A percentile compares a stretch with the other conserved stretches of the same genome.
Conservation (phyloP, 2,888 invertebrate genomes). For the Brenthis ino region DNA sequence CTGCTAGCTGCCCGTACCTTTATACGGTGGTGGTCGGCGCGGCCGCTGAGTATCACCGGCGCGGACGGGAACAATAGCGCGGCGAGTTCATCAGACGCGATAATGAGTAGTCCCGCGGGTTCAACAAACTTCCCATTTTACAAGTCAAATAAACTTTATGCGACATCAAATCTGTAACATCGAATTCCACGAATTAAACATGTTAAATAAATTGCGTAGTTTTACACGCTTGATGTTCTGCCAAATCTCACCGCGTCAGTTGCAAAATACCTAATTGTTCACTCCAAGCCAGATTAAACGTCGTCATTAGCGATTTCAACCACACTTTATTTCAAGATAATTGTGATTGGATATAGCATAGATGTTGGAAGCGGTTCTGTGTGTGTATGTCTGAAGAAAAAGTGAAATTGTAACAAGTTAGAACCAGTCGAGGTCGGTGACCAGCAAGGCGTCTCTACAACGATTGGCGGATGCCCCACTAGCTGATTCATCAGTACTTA, state of each 20-base stretch:
- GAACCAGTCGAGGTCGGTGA: conserved; percentile 79
- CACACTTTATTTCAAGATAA: conserved; percentile 27
- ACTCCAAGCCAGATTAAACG: conserved; percentile 29
- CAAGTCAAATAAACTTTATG: conserved; percentile 65
- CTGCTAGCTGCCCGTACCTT: conserved; percentile 39
- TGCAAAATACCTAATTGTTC: conserved; percentile 31
- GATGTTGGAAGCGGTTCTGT: conserved; percentile 38
- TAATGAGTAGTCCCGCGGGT: conserved; percentile 77
- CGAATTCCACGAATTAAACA: conserved; percentile 48
- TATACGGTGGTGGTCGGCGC: conserved; percentile 48
- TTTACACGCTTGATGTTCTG: conserved; percentile 54
- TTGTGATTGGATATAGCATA: conserved; percentile 28
- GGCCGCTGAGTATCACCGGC: conserved; percentile 48
- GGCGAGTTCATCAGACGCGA: conserved; percentile 76
- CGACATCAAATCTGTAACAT: conserved; percentile 59
- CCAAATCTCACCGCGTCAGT: conserved; percentile 48
- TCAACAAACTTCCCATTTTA: conserved; percentile 76
- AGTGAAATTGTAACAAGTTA: conserved; percentile 78
- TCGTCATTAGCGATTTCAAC: conserved; percentile 20
- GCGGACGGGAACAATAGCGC: conserved; percentile 67
- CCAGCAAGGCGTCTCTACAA: conserved; percentile 57
- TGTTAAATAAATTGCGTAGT: conserved; percentile 51
- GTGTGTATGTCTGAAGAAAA: conserved; percentile 56
- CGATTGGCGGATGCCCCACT: conserved; percentile 63
- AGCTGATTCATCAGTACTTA: conserved; percentile 65